Percentiles rank a stretch among this genome's conserved stretches.
These are phyloP conservation scores for Harpagoxenus sublaevis DNA, from an alignment of 2,888 invertebrate species.

Conservation along the genomic window DNA sequence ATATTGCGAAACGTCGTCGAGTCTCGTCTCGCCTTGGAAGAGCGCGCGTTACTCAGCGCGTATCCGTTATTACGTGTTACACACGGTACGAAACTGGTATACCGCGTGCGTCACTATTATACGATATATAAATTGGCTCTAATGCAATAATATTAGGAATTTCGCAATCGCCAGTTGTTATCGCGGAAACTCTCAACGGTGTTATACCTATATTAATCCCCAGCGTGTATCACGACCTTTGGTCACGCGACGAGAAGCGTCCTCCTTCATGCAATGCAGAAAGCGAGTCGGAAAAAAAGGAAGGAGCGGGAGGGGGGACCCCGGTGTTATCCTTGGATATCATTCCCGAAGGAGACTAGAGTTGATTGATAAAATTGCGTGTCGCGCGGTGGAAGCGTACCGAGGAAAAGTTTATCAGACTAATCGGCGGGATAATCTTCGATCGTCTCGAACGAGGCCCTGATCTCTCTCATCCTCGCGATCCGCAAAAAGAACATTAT, in stretches of 20 bases:
- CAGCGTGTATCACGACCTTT: constrained; percentile 8
- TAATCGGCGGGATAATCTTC: neutral
- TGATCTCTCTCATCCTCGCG: too few relatives aligned
- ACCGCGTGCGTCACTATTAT: constrained; percentile 9
- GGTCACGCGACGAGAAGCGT: constrained; percentile 41
- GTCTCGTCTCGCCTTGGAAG: neutral
- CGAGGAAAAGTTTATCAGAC: neutral
- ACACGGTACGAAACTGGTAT: neutral
- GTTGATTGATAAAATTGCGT: constrained; percentile 17
- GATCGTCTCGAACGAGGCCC: neutral
- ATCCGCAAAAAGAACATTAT: too few relatives aligned
- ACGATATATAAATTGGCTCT: constrained; percentile 43
- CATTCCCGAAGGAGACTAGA: constrained; percentile 8
- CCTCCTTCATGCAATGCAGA: neutral
- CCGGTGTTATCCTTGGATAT: constrained; percentile 17
- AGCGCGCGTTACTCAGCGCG: neutral
- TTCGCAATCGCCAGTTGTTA: constrained; percentile 46
- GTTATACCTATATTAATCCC: constrained; percentile 31
- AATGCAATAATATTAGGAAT: constrained; percentile 54
- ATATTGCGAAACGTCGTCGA: neutral
- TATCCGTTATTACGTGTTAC: neutral
- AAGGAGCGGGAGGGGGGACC: neutral
- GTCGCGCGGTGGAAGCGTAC: neutral
- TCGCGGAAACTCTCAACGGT: constrained; percentile 21
- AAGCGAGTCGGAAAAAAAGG: neutral